Conservation (phyloP, 2,888 invertebrate species). For the Hypomecis atomaria region DNA sequence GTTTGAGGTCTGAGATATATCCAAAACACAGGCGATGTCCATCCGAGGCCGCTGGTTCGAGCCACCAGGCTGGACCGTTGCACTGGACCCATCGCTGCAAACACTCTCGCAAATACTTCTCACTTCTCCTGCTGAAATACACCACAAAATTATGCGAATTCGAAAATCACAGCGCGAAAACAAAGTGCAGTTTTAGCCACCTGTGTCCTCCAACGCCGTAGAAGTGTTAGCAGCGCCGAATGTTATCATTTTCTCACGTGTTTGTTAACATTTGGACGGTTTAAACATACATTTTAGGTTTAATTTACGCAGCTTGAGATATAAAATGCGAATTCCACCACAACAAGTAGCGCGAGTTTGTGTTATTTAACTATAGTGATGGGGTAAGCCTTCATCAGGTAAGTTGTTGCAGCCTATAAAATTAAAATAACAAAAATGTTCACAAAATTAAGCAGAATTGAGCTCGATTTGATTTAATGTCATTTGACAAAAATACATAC, state of each 20-base stretch:
- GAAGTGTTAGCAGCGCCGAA: slow-evolving; percentile 75
- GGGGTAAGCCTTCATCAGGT: slow-evolving; percentile 34
- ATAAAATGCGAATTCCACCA: slow-evolving; percentile 55
- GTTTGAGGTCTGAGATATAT: slow-evolving; percentile 89
- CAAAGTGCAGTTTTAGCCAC: slow-evolving; percentile 59
- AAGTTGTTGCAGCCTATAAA: background rate
- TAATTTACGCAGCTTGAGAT: slow-evolving; percentile 62
- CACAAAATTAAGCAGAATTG: too few species aligned
- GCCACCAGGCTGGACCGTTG: slow-evolving; percentile 75
- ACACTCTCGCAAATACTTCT: slow-evolving; percentile 82
- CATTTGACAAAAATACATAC: too few species aligned
- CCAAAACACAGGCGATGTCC: slow-evolving; percentile 95
- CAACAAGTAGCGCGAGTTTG: slow-evolving; percentile 63
- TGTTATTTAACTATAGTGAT: slow-evolving; percentile 78
- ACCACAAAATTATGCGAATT: slow-evolving; percentile 49
- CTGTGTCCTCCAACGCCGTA: slow-evolving; percentile 75
- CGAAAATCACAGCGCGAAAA: slow-evolving; percentile 53
- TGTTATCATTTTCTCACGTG: slow-evolving; percentile 77
- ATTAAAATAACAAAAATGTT: too few species aligned
- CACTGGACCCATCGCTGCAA: slow-evolving; percentile 82
- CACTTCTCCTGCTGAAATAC: slow-evolving; percentile 71
- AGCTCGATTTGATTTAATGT: too few species aligned
- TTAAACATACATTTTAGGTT: slow-evolving; percentile 61
- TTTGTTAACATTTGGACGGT: slow-evolving; percentile 72
- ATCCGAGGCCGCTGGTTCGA: slow-evolving; percentile 86